Evolutionary conservation across 2,888 invertebrate genomes (phyloP).

Genomic region (Cepaea hortensis): DNA sequence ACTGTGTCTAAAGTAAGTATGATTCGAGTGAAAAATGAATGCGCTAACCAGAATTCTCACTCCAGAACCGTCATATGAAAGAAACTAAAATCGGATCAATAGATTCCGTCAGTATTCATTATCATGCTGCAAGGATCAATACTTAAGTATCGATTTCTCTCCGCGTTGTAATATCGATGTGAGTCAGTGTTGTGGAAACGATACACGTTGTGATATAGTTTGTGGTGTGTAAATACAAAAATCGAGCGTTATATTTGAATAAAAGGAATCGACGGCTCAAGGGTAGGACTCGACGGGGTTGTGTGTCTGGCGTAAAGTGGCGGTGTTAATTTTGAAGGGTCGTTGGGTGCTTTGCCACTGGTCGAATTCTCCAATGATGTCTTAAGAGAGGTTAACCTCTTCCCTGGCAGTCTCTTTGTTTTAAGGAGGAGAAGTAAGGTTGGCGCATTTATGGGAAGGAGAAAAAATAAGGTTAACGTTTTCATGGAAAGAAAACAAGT

Average conservation of each 20-base stretch:
- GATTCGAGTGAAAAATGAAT: no score
- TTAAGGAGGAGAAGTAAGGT: no score
- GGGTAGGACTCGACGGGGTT: neutral
- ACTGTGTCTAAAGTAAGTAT: neutral
- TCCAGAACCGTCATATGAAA: neutral
- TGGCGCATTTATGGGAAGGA: no score
- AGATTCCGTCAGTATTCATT: slow-evolving; percentile 14
- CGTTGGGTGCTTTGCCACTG: neutral
- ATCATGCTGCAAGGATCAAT: neutral
- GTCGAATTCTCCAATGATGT: neutral
- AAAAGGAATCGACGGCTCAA: neutral
- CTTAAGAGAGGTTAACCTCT: neutral
- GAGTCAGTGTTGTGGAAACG: neutral
- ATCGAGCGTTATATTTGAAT: neutral
- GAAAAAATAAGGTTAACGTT: no score
- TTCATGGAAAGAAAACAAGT: no score
- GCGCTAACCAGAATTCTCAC: neutral
- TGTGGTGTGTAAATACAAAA: neutral
- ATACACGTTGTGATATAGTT: neutral
- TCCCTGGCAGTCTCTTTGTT: no score
- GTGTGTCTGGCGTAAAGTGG: neutral
- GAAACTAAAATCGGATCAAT: neutral
- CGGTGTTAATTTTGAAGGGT: neutral
- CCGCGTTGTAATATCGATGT: neutral
- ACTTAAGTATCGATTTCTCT: neutral